phyloP scores from a whole-genome alignment of 2,797 vertebrate species.

The Poeciliopsis presidionis region DNA sequence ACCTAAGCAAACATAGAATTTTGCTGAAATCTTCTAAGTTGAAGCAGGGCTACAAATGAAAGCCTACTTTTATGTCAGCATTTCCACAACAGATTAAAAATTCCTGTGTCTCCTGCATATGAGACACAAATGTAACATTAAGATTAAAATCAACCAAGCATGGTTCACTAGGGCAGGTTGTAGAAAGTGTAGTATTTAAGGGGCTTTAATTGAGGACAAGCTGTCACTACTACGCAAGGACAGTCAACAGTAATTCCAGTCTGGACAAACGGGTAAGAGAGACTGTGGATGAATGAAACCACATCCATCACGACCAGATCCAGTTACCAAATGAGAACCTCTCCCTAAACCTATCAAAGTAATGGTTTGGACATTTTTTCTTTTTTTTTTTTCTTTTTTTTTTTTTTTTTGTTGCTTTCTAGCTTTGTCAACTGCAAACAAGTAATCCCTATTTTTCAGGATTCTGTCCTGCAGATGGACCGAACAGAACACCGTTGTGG shows the following conservation, averaged over 20 bases:
- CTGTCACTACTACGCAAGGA: conserved; percentile 29
- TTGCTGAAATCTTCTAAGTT: not conserved
- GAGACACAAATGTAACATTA: not conserved
- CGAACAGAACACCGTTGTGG: conserved; percentile 36
- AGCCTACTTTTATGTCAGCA: not conserved
- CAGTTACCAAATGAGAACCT: conserved; percentile 44
- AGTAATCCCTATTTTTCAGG: conserved; percentile 5
- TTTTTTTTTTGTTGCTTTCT: conserved; percentile 3
- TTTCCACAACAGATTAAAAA: not conserved
- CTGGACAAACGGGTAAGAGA: conserved; percentile 37
- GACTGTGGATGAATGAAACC: conserved; percentile 35
- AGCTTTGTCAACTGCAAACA: conserved; percentile 46
- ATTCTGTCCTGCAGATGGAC: conserved; percentile 42
- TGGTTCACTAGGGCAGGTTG: conserved; percentile 12
- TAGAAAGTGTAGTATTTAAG: conserved; percentile 22
- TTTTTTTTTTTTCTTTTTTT: not conserved
- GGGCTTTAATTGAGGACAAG: conserved; percentile 47
- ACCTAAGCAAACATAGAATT: not conserved
- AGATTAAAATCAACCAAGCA: conserved; percentile 1
- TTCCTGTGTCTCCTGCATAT: not conserved
- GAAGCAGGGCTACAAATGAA: not conserved
- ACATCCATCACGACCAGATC: conserved; percentile 44
- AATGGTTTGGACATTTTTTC: conserved; percentile 30
- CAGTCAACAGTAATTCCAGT: conserved; percentile 56
- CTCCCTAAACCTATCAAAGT: conserved; percentile 26